Base-by-base conservation (phyloP, 2,797 vertebrate genomes). In the Meda fulgida region DNA sequence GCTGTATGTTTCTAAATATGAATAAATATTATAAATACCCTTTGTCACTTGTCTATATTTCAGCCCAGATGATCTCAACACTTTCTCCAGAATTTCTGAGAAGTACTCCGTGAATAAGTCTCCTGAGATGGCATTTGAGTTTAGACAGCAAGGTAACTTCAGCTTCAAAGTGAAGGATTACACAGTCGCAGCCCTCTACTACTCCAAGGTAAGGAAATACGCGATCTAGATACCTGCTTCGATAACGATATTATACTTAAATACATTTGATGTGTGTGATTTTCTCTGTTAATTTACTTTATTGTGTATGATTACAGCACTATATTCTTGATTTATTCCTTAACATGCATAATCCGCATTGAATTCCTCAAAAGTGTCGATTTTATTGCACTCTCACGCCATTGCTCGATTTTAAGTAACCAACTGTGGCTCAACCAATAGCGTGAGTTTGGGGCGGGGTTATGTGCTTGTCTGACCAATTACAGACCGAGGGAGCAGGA, bases 131-230 rank as follows among this genome's bases (percentile, higher is more conserved):
- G 94, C 94, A 38, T 89, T 90, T 40, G 91, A 86, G 88, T 95
- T 93, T 91, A 96, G 95, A 77, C 93, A 96, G 89, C 91, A 89
- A 73, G 97, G 97, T 5, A 98, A 97, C 91, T 85, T 77, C 36
- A 92, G 91, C 75, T 98, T 98, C 90, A 95, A 92, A 84, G 75
- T 40, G 36, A 94, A 92, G 87, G 92, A 96, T 84, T 97, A 96
- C 89, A 80, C 55, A 3, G 85, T 90, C 40, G 97, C 97, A 1
- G 87, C 92, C 16, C 86, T 94, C 21, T 92, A 94, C 60, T 98
- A 98, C 85, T 96, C 97, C 48, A 94, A 96, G 97, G 97, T 98
- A 87, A 88, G 26, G 1, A 38, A 13, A 31, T n/a, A 51, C 9
- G 29, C 10, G 9, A 51, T 34, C 9, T 31, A 69, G 69, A 53